Evolutionary conservation across 2,113 vertebrate species (phyloP).

Genomic region (Neogale vison): DNA sequence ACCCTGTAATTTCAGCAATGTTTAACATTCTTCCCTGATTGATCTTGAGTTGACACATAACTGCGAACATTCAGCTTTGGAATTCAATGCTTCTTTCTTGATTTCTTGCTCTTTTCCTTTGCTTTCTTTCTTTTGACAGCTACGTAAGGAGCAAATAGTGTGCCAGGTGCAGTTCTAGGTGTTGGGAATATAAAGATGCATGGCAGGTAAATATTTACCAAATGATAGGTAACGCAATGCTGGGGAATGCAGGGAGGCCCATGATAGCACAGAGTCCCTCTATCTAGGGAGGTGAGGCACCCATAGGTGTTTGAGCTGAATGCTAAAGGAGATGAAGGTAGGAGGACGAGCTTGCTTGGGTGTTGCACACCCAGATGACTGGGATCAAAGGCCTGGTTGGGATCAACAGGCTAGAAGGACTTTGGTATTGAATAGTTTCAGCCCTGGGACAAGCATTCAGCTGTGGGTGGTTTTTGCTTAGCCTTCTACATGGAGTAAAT

Average conservation of each 20-base stretch:
- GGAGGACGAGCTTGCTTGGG: background rate
- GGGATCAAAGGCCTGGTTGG: background rate
- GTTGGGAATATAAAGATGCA: background rate
- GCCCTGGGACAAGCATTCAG: background rate
- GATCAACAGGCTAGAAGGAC: background rate
- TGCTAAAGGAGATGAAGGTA: background rate
- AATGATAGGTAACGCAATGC: background rate
- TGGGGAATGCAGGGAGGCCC: background rate
- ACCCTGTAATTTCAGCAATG: constrained; percentile 68
- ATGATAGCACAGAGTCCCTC: too few relatives aligned
- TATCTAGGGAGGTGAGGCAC: background rate
- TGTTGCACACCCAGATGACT: too few relatives aligned
- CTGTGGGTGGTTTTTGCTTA: background rate
- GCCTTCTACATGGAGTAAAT: background rate
- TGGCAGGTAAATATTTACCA: background rate
- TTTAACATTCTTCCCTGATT: constrained; percentile 60
- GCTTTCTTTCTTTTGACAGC: background rate
- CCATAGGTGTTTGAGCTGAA: background rate
- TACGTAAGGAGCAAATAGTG: background rate
- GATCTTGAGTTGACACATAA: constrained; percentile 63
- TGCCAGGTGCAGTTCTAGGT: background rate
- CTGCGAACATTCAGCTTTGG: background rate
- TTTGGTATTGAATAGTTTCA: background rate
- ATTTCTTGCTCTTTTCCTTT: background rate
- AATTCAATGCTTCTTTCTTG: background rate